Conservation (phyloP, 2,797 vertebrate species). For the Psittacula derbiana region DNA sequence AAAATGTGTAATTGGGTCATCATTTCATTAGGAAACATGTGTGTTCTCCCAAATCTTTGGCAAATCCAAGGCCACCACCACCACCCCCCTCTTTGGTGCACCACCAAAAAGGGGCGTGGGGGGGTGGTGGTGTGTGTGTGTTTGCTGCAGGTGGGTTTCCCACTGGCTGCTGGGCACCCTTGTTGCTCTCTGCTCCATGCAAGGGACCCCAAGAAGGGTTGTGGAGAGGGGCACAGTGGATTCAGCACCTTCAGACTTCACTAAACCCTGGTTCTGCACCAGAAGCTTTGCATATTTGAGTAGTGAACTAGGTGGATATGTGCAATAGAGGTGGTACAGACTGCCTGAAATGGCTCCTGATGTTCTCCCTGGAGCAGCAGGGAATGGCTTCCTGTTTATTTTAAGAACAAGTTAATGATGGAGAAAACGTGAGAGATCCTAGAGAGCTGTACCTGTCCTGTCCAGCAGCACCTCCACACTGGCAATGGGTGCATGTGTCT, state of each 20-base stretch:
- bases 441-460: neutral
- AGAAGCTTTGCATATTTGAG: neutral
- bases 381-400: neutral
- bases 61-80: neutral
- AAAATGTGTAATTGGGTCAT: conserved; percentile 61
- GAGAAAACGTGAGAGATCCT: neutral
- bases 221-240: no score
- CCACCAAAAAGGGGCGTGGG: neutral
- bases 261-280: neutral
- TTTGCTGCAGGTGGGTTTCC: neutral
- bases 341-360: rapidly evolving
- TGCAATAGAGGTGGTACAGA: rapidly evolving
- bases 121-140: no score
- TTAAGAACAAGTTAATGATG: neutral
- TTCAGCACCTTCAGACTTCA: neutral
- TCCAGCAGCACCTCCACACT: neutral
- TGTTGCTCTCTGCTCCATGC: no score
- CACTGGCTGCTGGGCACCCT: neutral
- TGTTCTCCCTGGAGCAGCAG: neutral
- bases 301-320: neutral
- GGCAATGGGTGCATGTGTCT: neutral
- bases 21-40: conserved; percentile 10
- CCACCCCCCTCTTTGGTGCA: neutral
- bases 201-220: no score
- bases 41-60: rapidly evolving